A percentile compares a stretch with the other conserved stretches of the same genome.
These are phyloP conservation scores for Centropristis striata DNA, from an alignment of 2,113 vertebrate genomes.

Conservation along the genomic window DNA sequence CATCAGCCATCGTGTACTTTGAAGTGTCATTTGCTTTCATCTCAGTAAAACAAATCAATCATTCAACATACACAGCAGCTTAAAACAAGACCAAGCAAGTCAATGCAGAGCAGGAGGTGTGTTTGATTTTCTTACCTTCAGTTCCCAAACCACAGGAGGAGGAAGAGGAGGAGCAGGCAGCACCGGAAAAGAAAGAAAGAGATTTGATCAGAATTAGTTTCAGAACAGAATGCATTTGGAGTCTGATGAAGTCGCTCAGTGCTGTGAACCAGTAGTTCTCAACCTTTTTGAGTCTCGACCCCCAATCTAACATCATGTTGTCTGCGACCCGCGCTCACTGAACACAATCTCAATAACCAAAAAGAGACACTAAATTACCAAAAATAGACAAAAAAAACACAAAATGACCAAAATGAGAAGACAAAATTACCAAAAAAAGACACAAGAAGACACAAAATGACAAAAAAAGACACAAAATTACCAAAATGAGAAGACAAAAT, in stretches of 20 bases:
- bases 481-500: too few relatives aligned
- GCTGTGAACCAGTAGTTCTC: neutral
- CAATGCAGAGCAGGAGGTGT: neutral
- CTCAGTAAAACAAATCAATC: neutral
- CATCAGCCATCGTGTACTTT: neutral
- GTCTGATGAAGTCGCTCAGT: neutral
- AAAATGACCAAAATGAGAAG: too few relatives aligned
- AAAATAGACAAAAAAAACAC: too few relatives aligned
- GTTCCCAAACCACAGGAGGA: neutral
- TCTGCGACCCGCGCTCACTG: too few relatives aligned
- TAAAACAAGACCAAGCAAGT: too few relatives aligned
- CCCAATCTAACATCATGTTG: too few relatives aligned
- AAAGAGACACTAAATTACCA: too few relatives aligned
- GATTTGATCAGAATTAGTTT: neutral
- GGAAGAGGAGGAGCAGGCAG: constrained; percentile 7
- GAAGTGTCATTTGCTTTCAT: neutral
- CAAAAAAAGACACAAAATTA: too few relatives aligned
- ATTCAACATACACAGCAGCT: neutral
- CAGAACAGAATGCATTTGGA: rapidly evolving
- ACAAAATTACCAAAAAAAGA: too few relatives aligned
- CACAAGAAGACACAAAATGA: too few relatives aligned
- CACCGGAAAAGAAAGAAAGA: neutral
- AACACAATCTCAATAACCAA: too few relatives aligned
- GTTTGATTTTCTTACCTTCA: constrained; percentile 41
- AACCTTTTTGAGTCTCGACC: too few relatives aligned